These are phyloP conservation scores for Eulemur mongoz DNA, from an alignment of 2,797 vertebrate species.

Conservation along the genomic window DNA sequence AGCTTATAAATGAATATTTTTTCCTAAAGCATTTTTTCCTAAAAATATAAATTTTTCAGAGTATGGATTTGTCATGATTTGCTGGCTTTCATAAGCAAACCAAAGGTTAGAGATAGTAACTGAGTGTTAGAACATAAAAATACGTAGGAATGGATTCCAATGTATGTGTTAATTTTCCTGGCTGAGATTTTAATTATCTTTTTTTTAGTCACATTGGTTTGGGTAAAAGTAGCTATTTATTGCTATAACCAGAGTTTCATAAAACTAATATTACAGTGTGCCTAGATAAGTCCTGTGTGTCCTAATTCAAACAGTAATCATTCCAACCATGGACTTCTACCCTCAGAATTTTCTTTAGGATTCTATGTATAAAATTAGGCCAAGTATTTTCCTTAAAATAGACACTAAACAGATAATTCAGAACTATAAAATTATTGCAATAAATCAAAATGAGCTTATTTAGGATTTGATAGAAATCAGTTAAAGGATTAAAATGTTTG, in stretches of 20 bases:
- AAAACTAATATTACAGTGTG: background rate
- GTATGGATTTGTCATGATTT: conserved; percentile 28
- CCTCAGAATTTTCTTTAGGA: background rate
- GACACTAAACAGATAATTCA: background rate
- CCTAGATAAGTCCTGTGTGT: background rate
- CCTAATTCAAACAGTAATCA: background rate
- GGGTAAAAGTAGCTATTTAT: background rate
- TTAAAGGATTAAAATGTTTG: background rate
- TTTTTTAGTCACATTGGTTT: background rate
- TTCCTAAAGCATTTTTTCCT: background rate
- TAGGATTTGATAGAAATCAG: background rate
- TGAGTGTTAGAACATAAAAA: background rate
- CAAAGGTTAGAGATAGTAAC: conserved; percentile 14
- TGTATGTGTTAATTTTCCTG: conserved; percentile 41
- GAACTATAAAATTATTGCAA: background rate
- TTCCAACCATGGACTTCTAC: background rate
- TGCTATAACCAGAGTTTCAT: conserved; percentile 17
- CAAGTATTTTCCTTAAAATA: conserved; percentile 3
- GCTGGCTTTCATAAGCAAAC: background rate
- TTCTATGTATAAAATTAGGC: background rate
- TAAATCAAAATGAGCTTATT: conserved; percentile 8
- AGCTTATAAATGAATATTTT: conserved; percentile 13
- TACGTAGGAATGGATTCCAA: background rate
- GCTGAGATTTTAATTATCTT: conserved; percentile 40
- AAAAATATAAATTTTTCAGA: background rate